phyloP scores from a whole-genome alignment of 92 coral and sea anemone species.

The Palythoa caribaeorum region DNA sequence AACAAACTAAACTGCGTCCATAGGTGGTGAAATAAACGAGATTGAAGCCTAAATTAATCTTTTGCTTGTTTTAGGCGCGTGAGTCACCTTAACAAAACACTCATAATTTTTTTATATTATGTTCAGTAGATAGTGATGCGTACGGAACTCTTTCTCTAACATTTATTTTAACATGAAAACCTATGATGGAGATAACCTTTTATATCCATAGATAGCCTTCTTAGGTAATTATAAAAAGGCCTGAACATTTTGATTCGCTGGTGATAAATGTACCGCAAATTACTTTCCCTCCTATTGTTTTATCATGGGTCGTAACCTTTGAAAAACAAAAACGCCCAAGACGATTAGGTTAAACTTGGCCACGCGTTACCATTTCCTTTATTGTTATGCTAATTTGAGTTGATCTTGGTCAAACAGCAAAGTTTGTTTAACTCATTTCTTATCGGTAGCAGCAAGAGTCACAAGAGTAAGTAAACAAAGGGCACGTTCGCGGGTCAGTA shows the following conservation, averaged over 20 bases:
- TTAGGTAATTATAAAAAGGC: not conserved
- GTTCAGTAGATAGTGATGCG: not conserved
- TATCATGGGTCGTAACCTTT: slow-evolving; percentile 2
- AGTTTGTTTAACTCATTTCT: slow-evolving; percentile 11
- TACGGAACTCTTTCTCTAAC: not conserved
- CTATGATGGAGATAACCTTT: not conserved
- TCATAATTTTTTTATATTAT: not conserved
- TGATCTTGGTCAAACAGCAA: not conserved
- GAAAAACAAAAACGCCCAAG: not conserved
- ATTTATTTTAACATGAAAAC: not conserved
- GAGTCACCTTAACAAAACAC: not conserved
- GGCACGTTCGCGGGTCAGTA: not conserved
- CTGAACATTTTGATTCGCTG: not conserved
- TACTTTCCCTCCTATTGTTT: not conserved
- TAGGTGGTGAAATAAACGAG: not conserved
- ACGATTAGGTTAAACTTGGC: not conserved
- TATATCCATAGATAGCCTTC: not conserved
- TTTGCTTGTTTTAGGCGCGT: slow-evolving; percentile 12
- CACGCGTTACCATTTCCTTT: not conserved
- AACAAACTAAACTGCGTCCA: not conserved
- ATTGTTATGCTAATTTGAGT: slow-evolving; percentile 4
- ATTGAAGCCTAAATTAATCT: not conserved
- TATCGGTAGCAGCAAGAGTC: not conserved
- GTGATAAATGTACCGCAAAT: not conserved
- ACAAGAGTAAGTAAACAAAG: not conserved